Percentiles rank a stretch among this genome's conserved stretches.
Evolutionary conservation across 1,140 invertebrate genomes (phyloP).

Genomic region (Aradophagus sp.): DNA sequence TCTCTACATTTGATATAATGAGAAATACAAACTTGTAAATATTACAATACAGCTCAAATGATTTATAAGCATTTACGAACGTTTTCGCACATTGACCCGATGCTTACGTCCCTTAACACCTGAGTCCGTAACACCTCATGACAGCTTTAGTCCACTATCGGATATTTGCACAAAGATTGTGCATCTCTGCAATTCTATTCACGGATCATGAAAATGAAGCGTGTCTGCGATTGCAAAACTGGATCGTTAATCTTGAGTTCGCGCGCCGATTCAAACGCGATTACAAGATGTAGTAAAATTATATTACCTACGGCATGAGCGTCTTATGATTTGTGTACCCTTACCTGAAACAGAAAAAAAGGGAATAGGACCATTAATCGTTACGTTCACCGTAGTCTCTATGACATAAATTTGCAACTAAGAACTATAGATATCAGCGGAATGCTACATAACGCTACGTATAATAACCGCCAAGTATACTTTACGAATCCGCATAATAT

Average conservation of each 20-base stretch:
- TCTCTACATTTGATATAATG: no score
- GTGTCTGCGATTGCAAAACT: constrained; percentile 49
- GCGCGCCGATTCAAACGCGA: constrained; percentile 49
- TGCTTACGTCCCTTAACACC: constrained; percentile 1
- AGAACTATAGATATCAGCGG: constrained; percentile 34
- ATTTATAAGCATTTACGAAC: no score
- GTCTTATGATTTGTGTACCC: constrained; percentile 54
- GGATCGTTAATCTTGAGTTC: constrained; percentile 47
- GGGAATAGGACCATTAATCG: constrained; percentile 41
- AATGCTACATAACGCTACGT: constrained; percentile 34
- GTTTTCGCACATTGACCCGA: no score
- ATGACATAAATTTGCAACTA: constrained; percentile 51
- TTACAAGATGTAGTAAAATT: constrained; percentile 56
- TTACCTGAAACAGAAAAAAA: constrained; percentile 58
- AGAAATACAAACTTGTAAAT: no score
- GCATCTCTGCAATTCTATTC: constrained; percentile 39
- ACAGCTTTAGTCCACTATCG: constrained; percentile 9
- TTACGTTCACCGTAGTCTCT: constrained; percentile 18
- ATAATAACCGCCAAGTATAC: no score
- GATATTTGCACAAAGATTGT: constrained; percentile 6
- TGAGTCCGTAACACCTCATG: constrained; percentile 1
- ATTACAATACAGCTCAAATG: no score
- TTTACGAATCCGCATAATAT: constrained; percentile 36
- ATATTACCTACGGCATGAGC: constrained; percentile 47
- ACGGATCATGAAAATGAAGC: constrained; percentile 44